Conservation (phyloP, 2,797 vertebrate genomes). For the Oreonectes daqikongensis region DNA sequence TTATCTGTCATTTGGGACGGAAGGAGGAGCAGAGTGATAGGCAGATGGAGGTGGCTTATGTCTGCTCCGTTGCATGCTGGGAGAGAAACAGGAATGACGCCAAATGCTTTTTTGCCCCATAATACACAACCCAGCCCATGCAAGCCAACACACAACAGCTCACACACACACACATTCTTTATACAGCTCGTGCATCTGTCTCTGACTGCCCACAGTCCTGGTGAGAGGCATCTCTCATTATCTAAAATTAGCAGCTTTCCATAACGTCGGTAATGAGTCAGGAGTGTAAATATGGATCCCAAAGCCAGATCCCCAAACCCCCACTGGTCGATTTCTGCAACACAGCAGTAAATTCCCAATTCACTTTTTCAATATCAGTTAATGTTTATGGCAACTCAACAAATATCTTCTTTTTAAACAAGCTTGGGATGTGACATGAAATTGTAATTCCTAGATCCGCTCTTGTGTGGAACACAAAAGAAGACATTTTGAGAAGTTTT, state of each 20-base stretch:
- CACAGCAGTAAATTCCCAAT: slow-evolving; percentile 69
- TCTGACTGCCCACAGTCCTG: slow-evolving; percentile 70
- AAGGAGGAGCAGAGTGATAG: slow-evolving; percentile 74
- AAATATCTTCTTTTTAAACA: background rate
- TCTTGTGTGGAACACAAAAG: too few species aligned
- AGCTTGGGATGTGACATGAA: background rate
- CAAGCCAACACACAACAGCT: slow-evolving; percentile 13
- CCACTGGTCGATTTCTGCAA: slow-evolving; percentile 76
- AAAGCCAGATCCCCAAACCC: slow-evolving; percentile 60
- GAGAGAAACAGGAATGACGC: slow-evolving; percentile 74
- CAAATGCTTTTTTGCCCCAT: slow-evolving; percentile 58
- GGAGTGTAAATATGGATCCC: slow-evolving; percentile 73
- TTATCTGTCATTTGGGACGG: slow-evolving; percentile 74
- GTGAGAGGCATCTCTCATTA: slow-evolving; percentile 71
- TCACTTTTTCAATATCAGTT: slow-evolving; percentile 47
- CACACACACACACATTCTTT: slow-evolving; percentile 62
- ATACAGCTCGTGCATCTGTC: slow-evolving; percentile 72
- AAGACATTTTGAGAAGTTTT: too few species aligned
- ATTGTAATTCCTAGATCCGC: background rate
- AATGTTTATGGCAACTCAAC: background rate
- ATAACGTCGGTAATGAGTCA: slow-evolving; percentile 72
- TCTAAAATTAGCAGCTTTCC: slow-evolving; percentile 78
- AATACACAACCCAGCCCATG: slow-evolving; percentile 50
- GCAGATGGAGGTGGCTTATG: slow-evolving; percentile 84
- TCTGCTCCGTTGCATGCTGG: slow-evolving; percentile 77